Percentiles rank a stretch among this genome's conserved stretches.
Conservation (phyloP, 2,888 invertebrate genomes). For the Ctenicera cuprea region DNA sequence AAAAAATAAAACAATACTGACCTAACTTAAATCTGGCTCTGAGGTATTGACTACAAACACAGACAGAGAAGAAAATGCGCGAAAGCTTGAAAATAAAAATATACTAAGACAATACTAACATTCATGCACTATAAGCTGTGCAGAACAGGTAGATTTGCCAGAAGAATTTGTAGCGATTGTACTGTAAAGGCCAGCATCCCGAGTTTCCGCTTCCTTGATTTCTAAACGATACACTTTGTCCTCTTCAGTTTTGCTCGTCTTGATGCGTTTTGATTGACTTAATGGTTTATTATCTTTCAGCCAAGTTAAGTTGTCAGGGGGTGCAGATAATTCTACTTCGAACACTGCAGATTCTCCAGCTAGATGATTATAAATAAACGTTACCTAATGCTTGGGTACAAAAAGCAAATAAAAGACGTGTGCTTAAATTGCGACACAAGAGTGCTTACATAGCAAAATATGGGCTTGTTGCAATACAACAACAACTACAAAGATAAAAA, state of each 20-base stretch:
- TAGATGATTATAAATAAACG: constrained; percentile 67
- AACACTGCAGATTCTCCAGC: constrained; percentile 90
- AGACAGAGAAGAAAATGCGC: background rate
- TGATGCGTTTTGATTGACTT: constrained; percentile 82
- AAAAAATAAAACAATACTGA: too few species aligned
- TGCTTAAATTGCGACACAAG: constrained; percentile 5
- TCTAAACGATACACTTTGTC: constrained; percentile 82
- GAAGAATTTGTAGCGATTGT: constrained; percentile 89
- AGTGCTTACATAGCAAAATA: background rate
- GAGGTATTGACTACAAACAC: background rate
- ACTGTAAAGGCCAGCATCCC: constrained; percentile 93
- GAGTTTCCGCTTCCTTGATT: constrained; percentile 82
- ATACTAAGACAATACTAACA: constrained; percentile 75
- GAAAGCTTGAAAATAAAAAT: constrained; percentile 14
- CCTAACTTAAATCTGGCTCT: background rate
- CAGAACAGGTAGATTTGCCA: constrained; percentile 89
- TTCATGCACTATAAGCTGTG: constrained; percentile 90
- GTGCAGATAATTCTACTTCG: constrained; percentile 83
- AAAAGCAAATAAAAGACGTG: constrained; percentile 22
- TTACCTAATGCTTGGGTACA: constrained; percentile 25
- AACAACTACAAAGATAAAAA: background rate
- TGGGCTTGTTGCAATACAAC: constrained; percentile 1
- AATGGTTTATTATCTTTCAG: constrained; percentile 91
- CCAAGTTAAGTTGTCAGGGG: constrained; percentile 85
- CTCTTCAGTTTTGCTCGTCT: constrained; percentile 76